Percentiles rank a stretch among this genome's conserved stretches.
These are phyloP conservation scores for Excalfactoria chinensis DNA, from an alignment of 2,113 vertebrate species.

Conservation along the genomic window DNA sequence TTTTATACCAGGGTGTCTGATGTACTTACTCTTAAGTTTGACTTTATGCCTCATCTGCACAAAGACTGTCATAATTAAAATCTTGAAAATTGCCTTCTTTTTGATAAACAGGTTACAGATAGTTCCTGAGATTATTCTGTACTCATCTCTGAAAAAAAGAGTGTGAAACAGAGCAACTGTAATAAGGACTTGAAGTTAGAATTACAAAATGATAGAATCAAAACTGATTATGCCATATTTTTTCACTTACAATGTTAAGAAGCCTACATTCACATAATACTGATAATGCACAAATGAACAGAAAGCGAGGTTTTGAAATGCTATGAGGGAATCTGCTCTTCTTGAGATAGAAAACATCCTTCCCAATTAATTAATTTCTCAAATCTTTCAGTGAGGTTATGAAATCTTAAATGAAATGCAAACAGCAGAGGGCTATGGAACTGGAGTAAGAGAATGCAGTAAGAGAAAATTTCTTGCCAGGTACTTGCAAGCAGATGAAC, in stretches of 20 bases:
- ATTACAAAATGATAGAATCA: neutral
- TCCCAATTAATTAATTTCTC: neutral
- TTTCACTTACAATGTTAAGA: neutral
- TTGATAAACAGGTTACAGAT: neutral
- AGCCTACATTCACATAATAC: neutral
- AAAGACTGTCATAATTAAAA: neutral
- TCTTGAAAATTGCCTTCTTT: neutral
- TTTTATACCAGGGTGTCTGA: neutral
- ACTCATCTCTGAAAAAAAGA: neutral
- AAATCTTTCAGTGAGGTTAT: neutral
- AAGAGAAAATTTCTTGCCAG: neutral
- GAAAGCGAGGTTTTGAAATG: neutral
- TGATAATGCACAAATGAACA: neutral
- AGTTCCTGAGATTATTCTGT: neutral
- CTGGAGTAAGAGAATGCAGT: neutral
- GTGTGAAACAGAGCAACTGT: neutral
- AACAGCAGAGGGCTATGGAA: neutral
- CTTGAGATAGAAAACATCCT: rapidly evolving
- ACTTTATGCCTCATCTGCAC: neutral
- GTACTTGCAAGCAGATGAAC: neutral
- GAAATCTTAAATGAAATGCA: neutral
- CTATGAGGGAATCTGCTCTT: neutral
- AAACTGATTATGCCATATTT: neutral
- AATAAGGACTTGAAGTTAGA: neutral
- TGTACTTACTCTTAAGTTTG: neutral